Conservation (phyloP, 2,797 vertebrate species). For the Danio tinwini region DNA sequence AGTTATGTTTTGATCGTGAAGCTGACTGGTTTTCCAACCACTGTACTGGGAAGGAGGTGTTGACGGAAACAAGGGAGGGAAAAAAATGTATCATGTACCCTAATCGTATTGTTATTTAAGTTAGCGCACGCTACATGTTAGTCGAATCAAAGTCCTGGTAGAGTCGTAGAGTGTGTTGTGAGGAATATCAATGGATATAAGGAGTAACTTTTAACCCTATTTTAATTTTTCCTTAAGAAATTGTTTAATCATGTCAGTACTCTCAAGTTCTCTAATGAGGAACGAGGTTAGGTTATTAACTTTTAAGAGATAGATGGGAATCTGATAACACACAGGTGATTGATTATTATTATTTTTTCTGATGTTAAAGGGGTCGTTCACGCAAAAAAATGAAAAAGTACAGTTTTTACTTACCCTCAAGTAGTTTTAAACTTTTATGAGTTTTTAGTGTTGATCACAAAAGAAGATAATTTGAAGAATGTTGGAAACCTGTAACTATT, state of each 20-base stretch:
- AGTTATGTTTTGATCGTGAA: constrained; percentile 41
- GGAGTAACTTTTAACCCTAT: constrained; percentile 10
- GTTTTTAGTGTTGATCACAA: too few relatives aligned
- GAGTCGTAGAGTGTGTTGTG: constrained; percentile 54
- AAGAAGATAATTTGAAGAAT: too few relatives aligned
- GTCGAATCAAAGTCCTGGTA: constrained; percentile 52
- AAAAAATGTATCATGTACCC: constrained; percentile 37
- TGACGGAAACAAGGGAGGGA: constrained; percentile 9
- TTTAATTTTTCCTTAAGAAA: constrained; percentile 24
- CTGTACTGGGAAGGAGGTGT: constrained; percentile 42
- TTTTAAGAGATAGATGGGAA: neutral
- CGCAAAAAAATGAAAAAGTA: too few relatives aligned
- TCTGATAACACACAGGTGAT: constrained; percentile 35
- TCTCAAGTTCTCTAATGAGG: constrained; percentile 34
- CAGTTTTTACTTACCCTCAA: too few relatives aligned
- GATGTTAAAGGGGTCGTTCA: too few relatives aligned
- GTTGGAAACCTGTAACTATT: too few relatives aligned
- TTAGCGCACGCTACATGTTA: constrained; percentile 53
- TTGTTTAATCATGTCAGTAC: constrained; percentile 42
- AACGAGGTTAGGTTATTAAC: neutral
- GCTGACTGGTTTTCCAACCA: constrained; percentile 40
- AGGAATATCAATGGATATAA: constrained; percentile 40
- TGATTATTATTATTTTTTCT: neutral
- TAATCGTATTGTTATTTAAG: constrained; percentile 56
- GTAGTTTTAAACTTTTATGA: too few relatives aligned